Conservation (phyloP, 2,113 vertebrate species). For the Colossoma macropomum region DNA sequence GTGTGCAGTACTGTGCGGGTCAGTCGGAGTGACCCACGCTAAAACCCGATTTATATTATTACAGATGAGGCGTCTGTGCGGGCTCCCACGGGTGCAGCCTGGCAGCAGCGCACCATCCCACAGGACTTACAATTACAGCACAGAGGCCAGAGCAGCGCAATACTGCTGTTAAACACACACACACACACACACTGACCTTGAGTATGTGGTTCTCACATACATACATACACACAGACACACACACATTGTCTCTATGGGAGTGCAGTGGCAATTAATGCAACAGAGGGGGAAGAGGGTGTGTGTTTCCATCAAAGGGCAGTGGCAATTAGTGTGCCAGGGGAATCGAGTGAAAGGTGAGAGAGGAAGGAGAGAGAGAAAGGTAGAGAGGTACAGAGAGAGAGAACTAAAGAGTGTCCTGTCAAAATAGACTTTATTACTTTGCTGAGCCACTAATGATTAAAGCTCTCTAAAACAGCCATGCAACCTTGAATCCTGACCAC, state of each 20-base stretch:
- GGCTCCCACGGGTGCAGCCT: conserved; percentile 41
- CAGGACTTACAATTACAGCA: conserved; percentile 50
- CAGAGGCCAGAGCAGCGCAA: conserved; percentile 41
- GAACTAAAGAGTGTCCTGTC: background rate
- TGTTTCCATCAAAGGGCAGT: conserved; percentile 47
- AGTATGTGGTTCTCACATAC: conserved; percentile 43
- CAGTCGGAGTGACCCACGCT: conserved; percentile 29
- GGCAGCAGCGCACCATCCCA: conserved; percentile 35
- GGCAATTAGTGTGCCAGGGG: conserved; percentile 39
- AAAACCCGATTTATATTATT: conserved; percentile 53
- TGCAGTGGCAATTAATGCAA: conserved; percentile 50
- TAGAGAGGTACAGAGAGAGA: background rate
- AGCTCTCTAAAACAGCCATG: background rate
- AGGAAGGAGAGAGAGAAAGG: conserved; percentile 26
- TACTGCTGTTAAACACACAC: conserved; percentile 31
- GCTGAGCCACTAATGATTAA: background rate
- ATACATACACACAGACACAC: conserved; percentile 13
- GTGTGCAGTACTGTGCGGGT: background rate
- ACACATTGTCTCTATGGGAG: conserved; percentile 43
- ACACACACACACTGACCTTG: conserved; percentile 53
- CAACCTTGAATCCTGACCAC: background rate
- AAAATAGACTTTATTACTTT: background rate
- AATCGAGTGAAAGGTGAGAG: conserved; percentile 34
- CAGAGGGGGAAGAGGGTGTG: conserved; percentile 44
- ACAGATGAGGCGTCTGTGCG: conserved; percentile 46